Evolutionary conservation across 1,140 invertebrate species (phyloP).

Genomic region (Pristionchus pacificus): DNA sequence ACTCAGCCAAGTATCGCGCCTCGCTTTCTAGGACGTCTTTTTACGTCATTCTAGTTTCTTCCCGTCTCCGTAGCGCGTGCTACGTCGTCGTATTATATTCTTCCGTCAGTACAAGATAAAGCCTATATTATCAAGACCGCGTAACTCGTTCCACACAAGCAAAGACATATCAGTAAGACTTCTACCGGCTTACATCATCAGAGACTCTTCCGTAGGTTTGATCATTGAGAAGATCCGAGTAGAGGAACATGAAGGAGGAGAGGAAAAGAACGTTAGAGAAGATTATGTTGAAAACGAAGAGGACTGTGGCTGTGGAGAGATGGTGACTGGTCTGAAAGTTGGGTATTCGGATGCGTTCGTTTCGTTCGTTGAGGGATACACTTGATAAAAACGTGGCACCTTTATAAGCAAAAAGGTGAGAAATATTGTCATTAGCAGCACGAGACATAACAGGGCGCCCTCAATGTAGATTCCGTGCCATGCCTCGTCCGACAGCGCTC

Average conservation of each 20-base stretch:
- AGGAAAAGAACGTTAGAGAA: constrained; percentile 56
- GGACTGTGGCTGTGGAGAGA: constrained; percentile 54
- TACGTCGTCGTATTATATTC: too few relatives aligned
- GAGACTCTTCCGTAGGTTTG: constrained; percentile 37
- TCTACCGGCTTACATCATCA: constrained; percentile 36
- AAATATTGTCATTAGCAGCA: constrained; percentile 21
- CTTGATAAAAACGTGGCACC: background rate
- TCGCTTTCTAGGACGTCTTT: too few relatives aligned
- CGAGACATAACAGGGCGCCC: constrained; percentile 6
- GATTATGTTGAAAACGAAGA: constrained; percentile 55
- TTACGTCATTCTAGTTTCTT: too few relatives aligned
- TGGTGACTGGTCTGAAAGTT: constrained; percentile 45
- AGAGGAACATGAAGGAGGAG: constrained; percentile 52
- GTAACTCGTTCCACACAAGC: too few relatives aligned
- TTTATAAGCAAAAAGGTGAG: constrained; percentile 16
- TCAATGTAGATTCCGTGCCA: constrained; percentile 40
- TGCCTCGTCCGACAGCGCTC: constrained; percentile 24
- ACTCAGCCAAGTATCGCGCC: too few relatives aligned
- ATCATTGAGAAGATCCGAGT: constrained; percentile 44
- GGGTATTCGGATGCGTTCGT: constrained; percentile 32
- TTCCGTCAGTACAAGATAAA: too few relatives aligned
- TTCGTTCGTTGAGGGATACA: background rate
- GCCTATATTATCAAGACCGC: too few relatives aligned
- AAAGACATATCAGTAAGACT: too few relatives aligned
- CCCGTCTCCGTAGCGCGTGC: too few relatives aligned